phyloP scores from a whole-genome alignment of 2,113 vertebrate species.

The Mastomys natalensis region DNA sequence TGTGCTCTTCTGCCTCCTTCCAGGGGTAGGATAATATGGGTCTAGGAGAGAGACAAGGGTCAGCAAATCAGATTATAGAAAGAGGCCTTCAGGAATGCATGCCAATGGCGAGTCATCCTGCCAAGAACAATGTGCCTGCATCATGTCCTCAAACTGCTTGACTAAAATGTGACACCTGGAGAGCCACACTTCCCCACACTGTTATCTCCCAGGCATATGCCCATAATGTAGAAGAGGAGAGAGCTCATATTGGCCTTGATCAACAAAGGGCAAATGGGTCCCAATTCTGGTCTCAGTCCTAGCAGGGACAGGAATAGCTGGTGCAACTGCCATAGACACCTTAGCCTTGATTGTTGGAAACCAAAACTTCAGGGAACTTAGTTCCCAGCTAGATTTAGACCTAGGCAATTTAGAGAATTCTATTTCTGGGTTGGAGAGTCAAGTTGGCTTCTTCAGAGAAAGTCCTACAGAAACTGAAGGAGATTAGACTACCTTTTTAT shows the following conservation, averaged over 20 bases:
- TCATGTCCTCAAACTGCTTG: not conserved
- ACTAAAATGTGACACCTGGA: not conserved
- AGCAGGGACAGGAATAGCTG: not conserved
- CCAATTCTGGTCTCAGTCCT: not conserved
- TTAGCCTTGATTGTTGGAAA: not conserved
- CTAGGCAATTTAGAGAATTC: not conserved
- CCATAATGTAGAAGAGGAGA: not conserved
- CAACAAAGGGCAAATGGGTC: not conserved
- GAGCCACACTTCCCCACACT: not conserved
- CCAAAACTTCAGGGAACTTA: not conserved
- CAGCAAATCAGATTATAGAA: not conserved
- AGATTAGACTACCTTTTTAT: not conserved
- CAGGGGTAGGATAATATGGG: not conserved
- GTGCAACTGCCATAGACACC: not conserved
- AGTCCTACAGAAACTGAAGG: not conserved
- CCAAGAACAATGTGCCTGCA: not conserved
- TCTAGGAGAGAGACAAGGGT: not conserved
- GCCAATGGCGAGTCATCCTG: not conserved
- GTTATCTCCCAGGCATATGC: not conserved
- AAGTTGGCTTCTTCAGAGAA: not conserved
- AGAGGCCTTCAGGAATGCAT: not conserved
- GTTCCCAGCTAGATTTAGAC: not conserved
- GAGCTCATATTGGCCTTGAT: not conserved
- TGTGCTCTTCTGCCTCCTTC: not conserved
- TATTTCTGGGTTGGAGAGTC: not conserved